Conservation (phyloP, 2,113 vertebrate genomes). For the Maccullochella peelii region DNA sequence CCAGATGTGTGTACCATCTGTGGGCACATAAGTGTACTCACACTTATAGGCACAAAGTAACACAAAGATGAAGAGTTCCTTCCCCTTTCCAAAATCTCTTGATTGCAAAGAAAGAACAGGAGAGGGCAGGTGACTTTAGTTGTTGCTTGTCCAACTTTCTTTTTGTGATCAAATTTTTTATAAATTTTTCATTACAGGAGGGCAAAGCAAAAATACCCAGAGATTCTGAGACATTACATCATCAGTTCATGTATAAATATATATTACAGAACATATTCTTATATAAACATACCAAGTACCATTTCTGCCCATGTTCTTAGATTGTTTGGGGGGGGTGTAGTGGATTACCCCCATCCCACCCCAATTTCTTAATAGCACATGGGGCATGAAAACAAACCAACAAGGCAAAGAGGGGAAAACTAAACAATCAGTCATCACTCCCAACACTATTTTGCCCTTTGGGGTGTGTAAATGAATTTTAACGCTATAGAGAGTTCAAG, state of each 20-base stretch:
- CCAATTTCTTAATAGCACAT: too few relatives aligned
- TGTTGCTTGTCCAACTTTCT: too few relatives aligned
- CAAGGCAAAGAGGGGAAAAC: too few relatives aligned
- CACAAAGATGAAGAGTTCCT: not conserved
- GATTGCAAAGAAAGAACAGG: too few relatives aligned
- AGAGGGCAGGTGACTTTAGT: not conserved
- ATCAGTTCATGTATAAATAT: not conserved
- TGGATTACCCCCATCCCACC: too few relatives aligned
- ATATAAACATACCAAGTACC: not conserved
- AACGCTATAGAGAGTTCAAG: too few relatives aligned
- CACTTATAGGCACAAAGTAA: not conserved
- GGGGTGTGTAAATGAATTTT: too few relatives aligned
- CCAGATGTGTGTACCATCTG: too few relatives aligned
- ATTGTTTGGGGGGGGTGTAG: too few relatives aligned
- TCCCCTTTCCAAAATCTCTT: not conserved
- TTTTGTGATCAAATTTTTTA: not conserved
- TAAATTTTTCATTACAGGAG: not conserved
- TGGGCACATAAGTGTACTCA: not conserved
- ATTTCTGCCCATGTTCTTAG: not conserved
- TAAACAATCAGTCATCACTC: too few relatives aligned
- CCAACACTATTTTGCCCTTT: too few relatives aligned
- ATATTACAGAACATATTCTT: not conserved
- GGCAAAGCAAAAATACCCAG: not conserved
- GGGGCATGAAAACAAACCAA: too few relatives aligned
- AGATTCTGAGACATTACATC: not conserved